Evolutionary conservation across 2,797 vertebrate species (phyloP), one percentile per base, ranked within the genome.

Genomic region (Gallirallus australis): DNA sequence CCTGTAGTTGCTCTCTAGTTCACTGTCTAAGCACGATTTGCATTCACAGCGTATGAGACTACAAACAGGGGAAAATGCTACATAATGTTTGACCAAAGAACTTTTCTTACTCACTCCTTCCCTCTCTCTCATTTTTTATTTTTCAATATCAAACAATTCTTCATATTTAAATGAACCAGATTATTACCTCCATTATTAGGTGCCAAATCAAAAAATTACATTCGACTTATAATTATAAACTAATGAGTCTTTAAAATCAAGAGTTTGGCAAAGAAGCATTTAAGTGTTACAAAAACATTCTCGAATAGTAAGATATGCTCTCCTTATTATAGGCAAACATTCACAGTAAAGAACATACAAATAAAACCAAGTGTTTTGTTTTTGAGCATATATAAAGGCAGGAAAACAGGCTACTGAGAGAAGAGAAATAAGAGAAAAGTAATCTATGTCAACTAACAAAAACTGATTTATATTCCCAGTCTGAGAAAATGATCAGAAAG

Each of bases 391-490:
- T 57, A 69, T 11, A 91, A 88, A 54, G 2, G 14, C 20, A 83
- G 33, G 30, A 86, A 81, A 88, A 86, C 61, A 47, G 19, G 37
- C 30, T 83, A 72, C 76, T 6, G 15, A 57, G 30, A 24, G 37
- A 95, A 94, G 21, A 24, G 11, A 33, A 92, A 78, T 59, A 92
- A 63, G 79, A 72, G 75, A 82, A 94, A 97, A 96, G 71, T 89
- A 96, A 96, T 95, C 78, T 96, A 13, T 72, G 56, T 76, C 91
- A 96, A 88, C 17, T 81, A 94, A 91, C 9, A 27, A 88, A 91
- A 89, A 19, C 73, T 89, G 89, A 96, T 97, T 96, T 95, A 91
- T 92, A 94, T 92, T 96, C 91, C 69, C 77, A 33, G 80, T 63
- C 63, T 81, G 81, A 94, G 90, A 94, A 96, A 82, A 78, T 28